Conservation (phyloP, 2,797 vertebrate genomes). For the Paratrypauchen microcephalus region DNA sequence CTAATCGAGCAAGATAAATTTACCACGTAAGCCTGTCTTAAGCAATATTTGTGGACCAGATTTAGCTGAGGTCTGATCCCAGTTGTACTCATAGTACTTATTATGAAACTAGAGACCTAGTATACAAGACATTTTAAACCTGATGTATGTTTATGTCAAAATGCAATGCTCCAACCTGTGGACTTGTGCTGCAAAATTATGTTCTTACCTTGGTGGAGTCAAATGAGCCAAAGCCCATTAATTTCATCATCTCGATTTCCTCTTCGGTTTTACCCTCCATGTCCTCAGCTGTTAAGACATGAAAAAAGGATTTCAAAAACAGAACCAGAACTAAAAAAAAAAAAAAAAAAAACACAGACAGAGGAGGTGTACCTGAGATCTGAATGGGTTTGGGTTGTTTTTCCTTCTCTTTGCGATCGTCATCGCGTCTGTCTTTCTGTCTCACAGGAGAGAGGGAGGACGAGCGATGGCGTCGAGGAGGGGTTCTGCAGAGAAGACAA, state of each 20-base stretch:
- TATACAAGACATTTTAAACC: not conserved
- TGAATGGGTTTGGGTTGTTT: slow-evolving; percentile 81
- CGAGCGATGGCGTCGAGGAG: slow-evolving; percentile 84
- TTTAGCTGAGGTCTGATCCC: too few relatives aligned
- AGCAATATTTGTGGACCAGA: too few relatives aligned
- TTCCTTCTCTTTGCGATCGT: slow-evolving; percentile 90
- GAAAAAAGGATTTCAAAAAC: not conserved
- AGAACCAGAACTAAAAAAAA: too few relatives aligned
- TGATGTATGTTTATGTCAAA: not conserved
- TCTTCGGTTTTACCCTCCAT: slow-evolving; percentile 95
- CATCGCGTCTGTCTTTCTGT: slow-evolving; percentile 87
- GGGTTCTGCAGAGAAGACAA: slow-evolving; percentile 77
- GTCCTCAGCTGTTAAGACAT: slow-evolving; percentile 82
- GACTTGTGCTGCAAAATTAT: slow-evolving; percentile 21
- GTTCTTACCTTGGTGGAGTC: slow-evolving; percentile 87
- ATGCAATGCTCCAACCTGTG: slow-evolving; percentile 65
- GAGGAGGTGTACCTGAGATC: slow-evolving; percentile 83
- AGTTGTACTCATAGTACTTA: too few relatives aligned
- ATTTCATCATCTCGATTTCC: slow-evolving; percentile 98
- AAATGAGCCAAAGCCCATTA: slow-evolving; percentile 91
- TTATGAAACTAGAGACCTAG: not conserved
- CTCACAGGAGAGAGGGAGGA: slow-evolving; percentile 84
- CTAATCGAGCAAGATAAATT: too few relatives aligned
- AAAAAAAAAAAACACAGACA: not conserved
- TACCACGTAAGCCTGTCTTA: too few relatives aligned